Conservation (phyloP, 2,888 invertebrate genomes). For the Oxytorus armatus region DNA sequence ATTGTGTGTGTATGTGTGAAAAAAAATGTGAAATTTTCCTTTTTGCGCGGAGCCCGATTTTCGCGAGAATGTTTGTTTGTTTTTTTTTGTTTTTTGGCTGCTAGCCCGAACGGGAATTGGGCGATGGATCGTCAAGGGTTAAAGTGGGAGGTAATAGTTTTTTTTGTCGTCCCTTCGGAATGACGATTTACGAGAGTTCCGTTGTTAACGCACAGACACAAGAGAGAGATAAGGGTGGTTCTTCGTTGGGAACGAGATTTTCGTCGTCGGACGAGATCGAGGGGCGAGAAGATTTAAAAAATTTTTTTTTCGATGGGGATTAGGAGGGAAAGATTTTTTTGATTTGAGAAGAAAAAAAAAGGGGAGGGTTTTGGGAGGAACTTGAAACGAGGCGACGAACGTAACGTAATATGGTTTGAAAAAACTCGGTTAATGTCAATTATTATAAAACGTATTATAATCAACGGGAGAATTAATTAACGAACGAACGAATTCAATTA, state of each 20-base stretch:
- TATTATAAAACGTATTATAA: conserved; percentile 58
- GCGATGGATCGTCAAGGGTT: background rate
- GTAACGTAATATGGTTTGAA: conserved; percentile 49
- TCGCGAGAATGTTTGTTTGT: conserved; percentile 22
- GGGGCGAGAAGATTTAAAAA: background rate
- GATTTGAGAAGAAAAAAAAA: background rate
- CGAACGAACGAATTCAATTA: conserved; percentile 73
- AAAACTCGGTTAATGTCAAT: conserved; percentile 32
- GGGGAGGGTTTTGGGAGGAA: background rate
- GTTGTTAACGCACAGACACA: conserved; percentile 10
- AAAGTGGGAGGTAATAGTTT: background rate
- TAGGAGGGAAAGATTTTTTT: background rate
- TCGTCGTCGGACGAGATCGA: background rate
- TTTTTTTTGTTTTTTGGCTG: too few relatives aligned
- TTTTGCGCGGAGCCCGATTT: conserved; percentile 25
- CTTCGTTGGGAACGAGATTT: background rate
- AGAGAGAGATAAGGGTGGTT: background rate
- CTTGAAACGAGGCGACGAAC: conserved; percentile 57
- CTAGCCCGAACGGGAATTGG: background rate
- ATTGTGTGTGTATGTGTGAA: too few relatives aligned
- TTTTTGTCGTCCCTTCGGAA: background rate
- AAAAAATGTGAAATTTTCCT: background rate
- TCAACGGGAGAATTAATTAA: conserved; percentile 66
- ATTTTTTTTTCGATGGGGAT: background rate
- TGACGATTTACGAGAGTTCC: background rate